These are phyloP conservation scores for Nomada ruficornis DNA, from an alignment of 2,888 invertebrate genomes.

Conservation along the genomic window DNA sequence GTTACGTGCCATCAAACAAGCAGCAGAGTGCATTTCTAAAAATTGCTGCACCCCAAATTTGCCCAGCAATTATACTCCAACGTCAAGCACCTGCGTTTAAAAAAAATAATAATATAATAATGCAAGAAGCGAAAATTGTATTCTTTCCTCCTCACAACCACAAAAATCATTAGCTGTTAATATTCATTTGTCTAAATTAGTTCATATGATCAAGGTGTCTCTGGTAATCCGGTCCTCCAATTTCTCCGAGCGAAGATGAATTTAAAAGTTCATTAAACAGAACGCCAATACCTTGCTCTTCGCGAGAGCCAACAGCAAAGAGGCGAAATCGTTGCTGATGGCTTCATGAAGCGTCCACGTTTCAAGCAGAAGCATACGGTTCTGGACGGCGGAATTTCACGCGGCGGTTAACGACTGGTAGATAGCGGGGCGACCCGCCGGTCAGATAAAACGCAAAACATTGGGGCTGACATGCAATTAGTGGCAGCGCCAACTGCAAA, in stretches of 20 bases:
- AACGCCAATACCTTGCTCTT: constrained; percentile 33
- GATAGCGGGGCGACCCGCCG: constrained; percentile 54
- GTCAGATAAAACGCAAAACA: constrained; percentile 76
- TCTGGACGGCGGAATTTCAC: constrained; percentile 61
- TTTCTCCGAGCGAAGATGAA: neutral
- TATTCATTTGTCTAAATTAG: too few relatives aligned
- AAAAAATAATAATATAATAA: too few relatives aligned
- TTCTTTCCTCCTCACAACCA: too few relatives aligned
- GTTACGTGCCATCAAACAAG: too few relatives aligned
- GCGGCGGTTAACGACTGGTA: constrained; percentile 61
- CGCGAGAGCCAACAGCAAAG: constrained; percentile 29
- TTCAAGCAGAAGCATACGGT: constrained; percentile 44
- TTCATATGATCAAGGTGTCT: neutral
- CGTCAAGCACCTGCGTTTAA: too few relatives aligned
- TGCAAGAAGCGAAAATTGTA: too few relatives aligned
- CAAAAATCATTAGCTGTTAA: too few relatives aligned
- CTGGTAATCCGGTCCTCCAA: neutral
- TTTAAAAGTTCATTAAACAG: constrained; percentile 20
- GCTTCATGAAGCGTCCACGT: constrained; percentile 50
- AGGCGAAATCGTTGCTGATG: constrained; percentile 58
- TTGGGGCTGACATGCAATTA: constrained; percentile 69
- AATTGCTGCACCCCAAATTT: too few relatives aligned
- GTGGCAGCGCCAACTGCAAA: constrained; percentile 70
- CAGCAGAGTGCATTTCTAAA: too few relatives aligned
- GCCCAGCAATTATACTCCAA: too few relatives aligned